A percentile compares a stretch with the other conserved stretches of the same genome.
phyloP scores from a whole-genome alignment of 2,888 invertebrate genomes.

The Dugesia japonica region DNA sequence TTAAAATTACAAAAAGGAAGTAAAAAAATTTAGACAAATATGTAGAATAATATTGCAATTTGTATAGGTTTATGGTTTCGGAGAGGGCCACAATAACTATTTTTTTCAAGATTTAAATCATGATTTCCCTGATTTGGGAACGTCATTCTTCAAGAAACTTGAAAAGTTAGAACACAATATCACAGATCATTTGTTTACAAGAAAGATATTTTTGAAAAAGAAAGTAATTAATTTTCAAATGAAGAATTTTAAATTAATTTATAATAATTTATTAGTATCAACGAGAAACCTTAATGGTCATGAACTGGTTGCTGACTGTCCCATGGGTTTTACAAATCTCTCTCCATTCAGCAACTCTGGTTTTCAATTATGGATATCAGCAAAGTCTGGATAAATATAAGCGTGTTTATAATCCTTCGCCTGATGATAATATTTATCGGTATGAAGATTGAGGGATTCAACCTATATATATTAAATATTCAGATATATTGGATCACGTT shows the following conservation, averaged over 20 bases:
- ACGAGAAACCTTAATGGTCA: not conserved
- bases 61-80: not conserved
- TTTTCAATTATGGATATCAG: not conserved
- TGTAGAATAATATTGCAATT: too few species aligned
- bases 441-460: not conserved
- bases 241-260: too few species aligned
- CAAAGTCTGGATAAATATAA: conserved; percentile 15
- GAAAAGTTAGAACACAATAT: conserved; percentile 3
- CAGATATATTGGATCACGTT: not conserved
- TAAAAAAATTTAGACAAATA: too few species aligned
- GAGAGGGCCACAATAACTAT: not conserved
- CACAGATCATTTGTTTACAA: not conserved
- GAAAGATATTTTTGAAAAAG: conserved; percentile 4
- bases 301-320: not conserved
- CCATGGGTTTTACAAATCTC: not conserved
- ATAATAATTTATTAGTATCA: not conserved
- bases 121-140: not conserved
- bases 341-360: not conserved
- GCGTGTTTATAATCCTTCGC: not conserved
- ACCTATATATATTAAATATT: not conserved
- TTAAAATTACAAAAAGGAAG: too few species aligned
- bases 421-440: conserved; percentile 2
- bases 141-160: not conserved
- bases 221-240: too few species aligned
- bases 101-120: conserved; percentile 6